Conservation (phyloP, 2,797 vertebrate species). For the Hoplostethus atlanticus region DNA sequence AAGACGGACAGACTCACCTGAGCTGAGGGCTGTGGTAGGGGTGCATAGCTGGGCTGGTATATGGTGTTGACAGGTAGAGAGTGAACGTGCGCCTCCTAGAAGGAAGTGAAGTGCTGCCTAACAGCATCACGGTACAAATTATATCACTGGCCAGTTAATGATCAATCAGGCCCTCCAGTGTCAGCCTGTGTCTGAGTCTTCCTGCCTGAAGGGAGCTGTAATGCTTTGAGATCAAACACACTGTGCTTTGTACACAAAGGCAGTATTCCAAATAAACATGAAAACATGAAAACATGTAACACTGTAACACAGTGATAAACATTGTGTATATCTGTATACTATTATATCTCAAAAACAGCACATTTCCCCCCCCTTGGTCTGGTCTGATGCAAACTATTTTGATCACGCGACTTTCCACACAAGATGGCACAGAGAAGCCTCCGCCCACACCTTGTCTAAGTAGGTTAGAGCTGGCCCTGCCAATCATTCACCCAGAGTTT, state of each 20-base stretch:
- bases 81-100: slow-evolving; percentile 39
- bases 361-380: neutral
- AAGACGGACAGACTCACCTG: slow-evolving; percentile 67
- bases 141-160: slow-evolving; percentile 80
- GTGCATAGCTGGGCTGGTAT: slow-evolving; percentile 45
- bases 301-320: neutral
- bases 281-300: neutral
- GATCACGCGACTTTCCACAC: slow-evolving; percentile 60
- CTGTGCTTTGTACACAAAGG: neutral
- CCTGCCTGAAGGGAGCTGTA: slow-evolving; percentile 36
- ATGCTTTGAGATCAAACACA: slow-evolving; percentile 1
- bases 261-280: neutral
- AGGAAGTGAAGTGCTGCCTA: slow-evolving; percentile 74
- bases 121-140: slow-evolving; percentile 75
- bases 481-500: slow-evolving; percentile 79
- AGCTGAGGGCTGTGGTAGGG: slow-evolving; percentile 32
- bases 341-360: neutral
- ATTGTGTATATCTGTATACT: neutral
- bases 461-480: slow-evolving; percentile 61
- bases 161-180: slow-evolving; percentile 71
- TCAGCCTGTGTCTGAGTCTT: slow-evolving; percentile 25
- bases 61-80: slow-evolving; percentile 27
- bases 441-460: slow-evolving; percentile 51
- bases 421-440: slow-evolving; percentile 44
- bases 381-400: slow-evolving; percentile 44